These are phyloP conservation scores for Drosophila silvestris DNA, from an alignment of 2,888 invertebrate species.

Conservation along the genomic window DNA sequence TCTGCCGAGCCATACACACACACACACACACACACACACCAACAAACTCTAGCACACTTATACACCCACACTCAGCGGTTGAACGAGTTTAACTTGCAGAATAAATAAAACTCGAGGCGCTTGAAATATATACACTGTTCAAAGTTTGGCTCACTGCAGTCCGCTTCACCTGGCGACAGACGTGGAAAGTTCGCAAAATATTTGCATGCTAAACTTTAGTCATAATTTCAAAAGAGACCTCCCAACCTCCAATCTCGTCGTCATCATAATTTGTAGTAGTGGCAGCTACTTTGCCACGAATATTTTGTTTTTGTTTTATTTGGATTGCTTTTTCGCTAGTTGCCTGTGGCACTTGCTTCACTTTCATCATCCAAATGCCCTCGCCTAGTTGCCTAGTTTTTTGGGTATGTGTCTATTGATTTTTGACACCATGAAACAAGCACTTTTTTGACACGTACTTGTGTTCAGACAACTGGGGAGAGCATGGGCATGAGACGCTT, in stretches of 20 bases:
- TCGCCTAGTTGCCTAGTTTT: slow-evolving; percentile 46
- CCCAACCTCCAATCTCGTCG: neutral
- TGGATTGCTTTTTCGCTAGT: slow-evolving; percentile 25
- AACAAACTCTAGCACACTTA: slow-evolving; percentile 15
- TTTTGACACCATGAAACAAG: slow-evolving; percentile 41
- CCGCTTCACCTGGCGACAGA: slow-evolving; percentile 65
- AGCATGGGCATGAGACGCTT: slow-evolving; percentile 1
- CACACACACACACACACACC: neutral
- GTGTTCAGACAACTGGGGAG: slow-evolving; percentile 19
- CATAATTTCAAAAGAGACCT: slow-evolving; percentile 62
- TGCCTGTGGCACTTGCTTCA: slow-evolving; percentile 38
- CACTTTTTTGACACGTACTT: slow-evolving; percentile 49
- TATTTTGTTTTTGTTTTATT: slow-evolving; percentile 47
- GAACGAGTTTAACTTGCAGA: slow-evolving; percentile 54
- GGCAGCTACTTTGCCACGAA: slow-evolving; percentile 49
- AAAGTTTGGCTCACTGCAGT: slow-evolving; percentile 62
- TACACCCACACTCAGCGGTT: neutral
- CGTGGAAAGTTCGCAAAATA: slow-evolving; percentile 72
- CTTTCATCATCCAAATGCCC: slow-evolving; percentile 58
- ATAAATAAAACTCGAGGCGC: slow-evolving; percentile 68
- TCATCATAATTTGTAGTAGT: slow-evolving; percentile 22
- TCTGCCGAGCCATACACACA: slow-evolving; percentile 50
- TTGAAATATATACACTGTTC: slow-evolving; percentile 62
- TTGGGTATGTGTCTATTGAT: slow-evolving; percentile 62
- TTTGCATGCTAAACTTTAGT: slow-evolving; percentile 76